Evolutionary conservation across 2,113 vertebrate genomes (phyloP), one percentile per base, ranked within the genome.

Genomic region (Tonatia bakeri): DNA sequence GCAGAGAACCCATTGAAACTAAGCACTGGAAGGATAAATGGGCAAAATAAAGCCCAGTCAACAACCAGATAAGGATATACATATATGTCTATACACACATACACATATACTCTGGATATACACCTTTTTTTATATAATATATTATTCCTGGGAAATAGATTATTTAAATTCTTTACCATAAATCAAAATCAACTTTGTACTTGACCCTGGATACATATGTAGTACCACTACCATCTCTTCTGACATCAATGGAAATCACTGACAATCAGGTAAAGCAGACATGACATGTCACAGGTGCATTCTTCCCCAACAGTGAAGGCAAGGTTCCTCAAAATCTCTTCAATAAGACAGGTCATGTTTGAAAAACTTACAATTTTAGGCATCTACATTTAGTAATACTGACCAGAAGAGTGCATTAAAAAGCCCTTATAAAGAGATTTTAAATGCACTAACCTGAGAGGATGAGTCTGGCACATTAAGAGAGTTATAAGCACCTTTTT

Each of bases 391-490:
- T 85, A 80, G 56, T 92, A 84, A 43, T 24, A 79, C 10, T 72
- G 40, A 91, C 64, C 72, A 3, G 15, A 64, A 28, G 14, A 72
- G 5, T 56, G 50, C 7, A 80, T 14, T 33, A 33, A 85, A 80
- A 89, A 88, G 11, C 22, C 50, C 40, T 84, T 88, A 88, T 31
- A 90, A 96, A 59, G 65, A 77, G 38, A 72, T 67, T 95, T 93
- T 40, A 82, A 50, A 43, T 77, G 31, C 28, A 76, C 26, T 45
- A 43, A 79, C 40, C 52, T 28, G n/a, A 91, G 47, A 28, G 0
- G 0, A 79, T 67, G 50, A 89, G 64, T 61, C 75, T 76, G n/a
- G 28, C 17, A 50, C 56, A 75, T 61, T 61, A 75, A 59, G 3
- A 73, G 24, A 90, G 20, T 81, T 73, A 65, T 1, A 20, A 38